phyloP scores from a whole-genome alignment of 2,888 invertebrate species.

The Arctia plantaginis region DNA sequence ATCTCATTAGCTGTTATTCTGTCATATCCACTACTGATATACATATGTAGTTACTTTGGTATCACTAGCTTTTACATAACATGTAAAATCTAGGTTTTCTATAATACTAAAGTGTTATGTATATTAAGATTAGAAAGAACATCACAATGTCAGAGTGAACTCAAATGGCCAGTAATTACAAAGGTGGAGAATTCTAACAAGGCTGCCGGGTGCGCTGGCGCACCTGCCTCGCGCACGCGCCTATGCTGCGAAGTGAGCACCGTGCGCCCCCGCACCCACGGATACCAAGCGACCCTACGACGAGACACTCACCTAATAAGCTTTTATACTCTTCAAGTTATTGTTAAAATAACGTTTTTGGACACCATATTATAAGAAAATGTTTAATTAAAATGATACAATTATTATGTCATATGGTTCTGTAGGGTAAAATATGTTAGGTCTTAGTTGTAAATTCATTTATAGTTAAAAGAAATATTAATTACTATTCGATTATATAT shows the following conservation, averaged over 20 bases:
- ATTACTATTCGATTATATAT: background rate
- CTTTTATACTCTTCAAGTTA: conserved; percentile 1
- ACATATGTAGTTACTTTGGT: background rate
- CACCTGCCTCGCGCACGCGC: conserved; percentile 72
- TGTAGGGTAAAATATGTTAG: too few species aligned
- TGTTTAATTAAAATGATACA: background rate
- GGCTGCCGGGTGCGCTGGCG: conserved; percentile 76
- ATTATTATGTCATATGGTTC: too few species aligned
- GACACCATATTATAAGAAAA: background rate
- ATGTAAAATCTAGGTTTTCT: background rate
- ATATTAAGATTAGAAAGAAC: conserved; percentile 37
- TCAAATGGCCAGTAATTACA: conserved; percentile 71
- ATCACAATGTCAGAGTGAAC: conserved; percentile 51
- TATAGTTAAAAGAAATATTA: background rate
- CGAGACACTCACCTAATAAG: conserved; percentile 7
- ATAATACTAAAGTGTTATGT: background rate
- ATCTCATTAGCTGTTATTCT: too few species aligned
- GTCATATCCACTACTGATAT: background rate
- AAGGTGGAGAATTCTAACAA: conserved; percentile 71
- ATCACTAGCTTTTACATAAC: background rate
- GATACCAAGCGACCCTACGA: conserved; percentile 25
- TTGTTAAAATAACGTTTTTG: background rate
- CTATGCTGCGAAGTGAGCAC: conserved; percentile 50
- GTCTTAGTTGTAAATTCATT: too few species aligned
- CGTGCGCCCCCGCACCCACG: conserved; percentile 51